Evolutionary conservation across 1,140 invertebrate species (phyloP).

Genomic region (Probaryconus sp.): DNA sequence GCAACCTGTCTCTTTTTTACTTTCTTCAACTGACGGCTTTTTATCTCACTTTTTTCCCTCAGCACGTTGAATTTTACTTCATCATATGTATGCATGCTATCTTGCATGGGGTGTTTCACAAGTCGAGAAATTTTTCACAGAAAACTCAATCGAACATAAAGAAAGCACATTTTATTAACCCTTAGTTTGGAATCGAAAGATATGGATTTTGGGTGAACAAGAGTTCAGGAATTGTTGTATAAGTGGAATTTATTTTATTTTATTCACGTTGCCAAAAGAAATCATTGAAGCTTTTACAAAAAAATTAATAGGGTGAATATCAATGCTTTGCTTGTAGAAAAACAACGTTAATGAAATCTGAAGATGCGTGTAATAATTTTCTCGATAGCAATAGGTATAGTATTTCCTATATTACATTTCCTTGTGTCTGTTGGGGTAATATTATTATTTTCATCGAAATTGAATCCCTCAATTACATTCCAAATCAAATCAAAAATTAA

Average conservation of each 20-base stretch:
- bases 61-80: constrained; percentile 51
- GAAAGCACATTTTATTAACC: constrained; percentile 46
- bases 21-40: constrained; percentile 28
- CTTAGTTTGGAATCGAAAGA: constrained; percentile 34
- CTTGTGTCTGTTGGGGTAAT: too few relatives aligned
- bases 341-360: too few relatives aligned
- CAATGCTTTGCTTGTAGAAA: too few relatives aligned
- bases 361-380: too few relatives aligned
- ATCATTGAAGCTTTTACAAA: too few relatives aligned
- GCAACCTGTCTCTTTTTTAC: constrained; percentile 61
- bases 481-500: too few relatives aligned
- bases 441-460: too few relatives aligned
- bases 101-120: constrained; percentile 30
- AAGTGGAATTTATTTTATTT: constrained; percentile 16
- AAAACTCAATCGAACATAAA: constrained; percentile 58
- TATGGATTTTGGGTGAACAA: constrained; percentile 20
- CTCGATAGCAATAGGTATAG: too few relatives aligned
- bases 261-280: neutral
- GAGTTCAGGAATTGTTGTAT: constrained; percentile 23
- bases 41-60: constrained; percentile 48
- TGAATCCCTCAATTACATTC: too few relatives aligned
- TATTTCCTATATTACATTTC: too few relatives aligned
- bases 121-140: constrained; percentile 37
- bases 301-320: too few relatives aligned
- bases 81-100: constrained; percentile 54